Base-by-base conservation (phyloP, 2,797 vertebrate genomes). In the Podarcis lilfordi region DNA sequence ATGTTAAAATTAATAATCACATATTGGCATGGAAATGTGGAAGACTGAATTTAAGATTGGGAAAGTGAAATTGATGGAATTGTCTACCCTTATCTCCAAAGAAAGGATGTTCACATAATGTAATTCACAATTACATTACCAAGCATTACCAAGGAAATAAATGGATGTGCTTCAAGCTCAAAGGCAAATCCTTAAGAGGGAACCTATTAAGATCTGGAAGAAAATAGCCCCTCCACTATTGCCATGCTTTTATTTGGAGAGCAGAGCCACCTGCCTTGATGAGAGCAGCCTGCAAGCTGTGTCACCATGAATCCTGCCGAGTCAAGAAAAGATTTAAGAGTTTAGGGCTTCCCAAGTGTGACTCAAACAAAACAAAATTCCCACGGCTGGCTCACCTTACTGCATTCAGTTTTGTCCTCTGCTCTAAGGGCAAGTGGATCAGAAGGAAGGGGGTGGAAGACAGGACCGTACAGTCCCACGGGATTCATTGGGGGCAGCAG, bases 321-420 rank as follows among this genome's bases (percentile, higher is more conserved):
- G 32, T 37, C 43, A 37, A 86, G 64, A 71, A 79, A 71, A 79
- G 64, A 79, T 35, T 55, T 50, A 32, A 78, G 61, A 32, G 6
- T 15, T 71, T 25, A 21, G 37, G 37, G 23, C 76, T 71, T 86
- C 76, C 66, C 25, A 55, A 71, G 13, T 35, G 45, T 86, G 76
- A 86, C 85, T 80, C 76, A 59, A 64, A 79, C 76, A 69, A 79
- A 69, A 78, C 35, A 15, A 15, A 50, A 86, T 11, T 78, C 84
- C 45, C 40, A 77, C 25, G 64, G 37, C 19, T 50, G 59, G 69
- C 69, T 84, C 69, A 84, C 21, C 5, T 74, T 17, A 76, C 55
- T n/a, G 37, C 64, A 45, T 45, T n/a, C 27, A 15, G 4, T 4
- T 40, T 21, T 59, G 29, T 61, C n/a, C n/a, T 80, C 32, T 35